These are phyloP conservation scores for Drosophila mayaguana DNA, from an alignment of 2,888 invertebrate species.

Conservation along the genomic window DNA sequence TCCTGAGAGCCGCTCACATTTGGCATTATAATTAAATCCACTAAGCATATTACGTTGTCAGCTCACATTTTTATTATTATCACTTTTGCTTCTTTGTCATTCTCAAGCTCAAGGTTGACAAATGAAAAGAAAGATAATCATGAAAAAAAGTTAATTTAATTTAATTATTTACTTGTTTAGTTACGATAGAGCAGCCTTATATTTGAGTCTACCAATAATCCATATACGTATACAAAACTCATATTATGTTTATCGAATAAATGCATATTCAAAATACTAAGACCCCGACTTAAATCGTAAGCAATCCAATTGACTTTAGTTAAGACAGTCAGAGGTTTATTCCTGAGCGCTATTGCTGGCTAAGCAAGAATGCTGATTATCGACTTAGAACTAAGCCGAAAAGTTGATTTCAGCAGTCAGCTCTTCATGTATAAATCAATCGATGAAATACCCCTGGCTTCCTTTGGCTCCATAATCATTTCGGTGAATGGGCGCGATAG, in stretches of 20 bases:
- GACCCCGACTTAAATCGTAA: neutral
- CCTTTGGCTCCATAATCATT: slow-evolving; percentile 54
- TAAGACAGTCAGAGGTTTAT: neutral
- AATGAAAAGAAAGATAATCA: too few species aligned
- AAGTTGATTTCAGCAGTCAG: slow-evolving; percentile 9
- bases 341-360: slow-evolving; percentile 5
- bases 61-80: neutral
- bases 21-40: neutral
- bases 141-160: too few species aligned
- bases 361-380: slow-evolving; percentile 55
- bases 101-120: neutral
- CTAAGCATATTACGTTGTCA: neutral
- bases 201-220: too few species aligned
- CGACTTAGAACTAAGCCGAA: slow-evolving; percentile 53
- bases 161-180: too few species aligned
- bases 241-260: neutral
- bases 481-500: slow-evolving; percentile 14
- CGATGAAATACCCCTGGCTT: slow-evolving; percentile 42
- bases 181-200: too few species aligned
- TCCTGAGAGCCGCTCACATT: slow-evolving; percentile 15
- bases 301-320: slow-evolving; percentile 4
- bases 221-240: too few species aligned
- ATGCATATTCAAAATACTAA: neutral
- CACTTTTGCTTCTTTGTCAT: neutral
- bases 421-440: slow-evolving; percentile 14